These are phyloP conservation scores for Carassius carassius DNA, from an alignment of 2,113 vertebrate species.

Conservation along the genomic window DNA sequence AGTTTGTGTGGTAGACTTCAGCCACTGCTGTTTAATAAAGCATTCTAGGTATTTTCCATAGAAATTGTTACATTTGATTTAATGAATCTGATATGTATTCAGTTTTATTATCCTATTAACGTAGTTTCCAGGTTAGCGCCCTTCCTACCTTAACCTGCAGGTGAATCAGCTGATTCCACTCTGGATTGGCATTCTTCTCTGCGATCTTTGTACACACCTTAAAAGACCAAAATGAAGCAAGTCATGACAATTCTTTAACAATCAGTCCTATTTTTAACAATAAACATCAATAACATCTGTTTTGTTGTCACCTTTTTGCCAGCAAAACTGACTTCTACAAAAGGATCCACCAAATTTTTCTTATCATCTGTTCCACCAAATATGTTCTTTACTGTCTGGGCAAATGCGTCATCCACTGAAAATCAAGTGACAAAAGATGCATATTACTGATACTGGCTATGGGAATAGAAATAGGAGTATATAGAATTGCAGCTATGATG, in stretches of 20 bases:
- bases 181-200: constrained; percentile 96
- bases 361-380: constrained; percentile 88
- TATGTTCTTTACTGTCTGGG: constrained; percentile 87
- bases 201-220: constrained; percentile 89
- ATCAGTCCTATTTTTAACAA: background rate
- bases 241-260: background rate
- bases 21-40: background rate
- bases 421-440: constrained; percentile 44
- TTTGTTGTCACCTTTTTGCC: constrained; percentile 86
- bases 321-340: constrained; percentile 94
- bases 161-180: constrained; percentile 92
- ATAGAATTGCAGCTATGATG: background rate
- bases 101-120: background rate
- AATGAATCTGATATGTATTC: background rate
- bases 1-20: background rate
- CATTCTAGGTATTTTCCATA: background rate
- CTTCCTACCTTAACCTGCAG: constrained; percentile 90
- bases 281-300: background rate
- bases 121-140: background rate
- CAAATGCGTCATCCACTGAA: constrained; percentile 94
- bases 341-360: constrained; percentile 97
- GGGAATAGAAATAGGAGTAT: background rate
- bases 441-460: background rate
- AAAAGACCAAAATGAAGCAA: constrained; percentile 34
- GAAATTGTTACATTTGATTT: background rate